Conservation (phyloP, 2,888 invertebrate genomes). For the Eristalis intricaria region DNA sequence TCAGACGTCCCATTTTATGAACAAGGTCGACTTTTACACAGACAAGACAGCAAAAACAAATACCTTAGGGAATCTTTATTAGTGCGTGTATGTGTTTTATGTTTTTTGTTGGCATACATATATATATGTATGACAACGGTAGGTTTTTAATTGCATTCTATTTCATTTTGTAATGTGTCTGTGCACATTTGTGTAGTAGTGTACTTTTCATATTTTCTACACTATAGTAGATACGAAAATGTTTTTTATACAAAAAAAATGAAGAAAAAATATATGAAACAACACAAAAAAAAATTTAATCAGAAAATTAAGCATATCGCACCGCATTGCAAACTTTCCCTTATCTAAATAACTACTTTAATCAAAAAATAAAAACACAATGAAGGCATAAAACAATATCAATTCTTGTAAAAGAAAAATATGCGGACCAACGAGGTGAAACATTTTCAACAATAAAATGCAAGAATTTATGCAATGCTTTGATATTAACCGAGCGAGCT, state of each 20-base stretch:
- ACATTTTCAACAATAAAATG: constrained; percentile 14
- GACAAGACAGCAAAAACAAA: constrained; percentile 25
- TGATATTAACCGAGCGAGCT: constrained; percentile 35
- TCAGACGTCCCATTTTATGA: constrained; percentile 65
- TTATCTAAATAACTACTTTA: constrained; percentile 39
- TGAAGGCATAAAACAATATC: neutral
- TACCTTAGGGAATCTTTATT: constrained; percentile 49
- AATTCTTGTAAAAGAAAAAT: neutral
- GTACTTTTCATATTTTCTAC: constrained; percentile 34
- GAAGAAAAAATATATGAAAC: neutral
- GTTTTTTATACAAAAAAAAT: constrained; percentile 54
- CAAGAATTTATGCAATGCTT: constrained; percentile 30
- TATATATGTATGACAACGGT: constrained; percentile 29
- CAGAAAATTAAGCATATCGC: constrained; percentile 62
- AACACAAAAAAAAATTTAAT: constrained; percentile 16
- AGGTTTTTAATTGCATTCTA: neutral
- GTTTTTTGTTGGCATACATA: constrained; percentile 30
- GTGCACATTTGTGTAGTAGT: constrained; percentile 37
- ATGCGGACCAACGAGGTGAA: constrained; percentile 63
- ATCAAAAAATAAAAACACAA: constrained; percentile 23
- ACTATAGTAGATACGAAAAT: constrained; percentile 26
- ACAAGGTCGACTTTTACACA: constrained; percentile 55
- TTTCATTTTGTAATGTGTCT: constrained; percentile 20
- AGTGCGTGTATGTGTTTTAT: constrained; percentile 40
- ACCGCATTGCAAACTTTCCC: constrained; percentile 57